Conservation (phyloP, 2,113 vertebrate species). For the Urocynchramus pylzowi region DNA sequence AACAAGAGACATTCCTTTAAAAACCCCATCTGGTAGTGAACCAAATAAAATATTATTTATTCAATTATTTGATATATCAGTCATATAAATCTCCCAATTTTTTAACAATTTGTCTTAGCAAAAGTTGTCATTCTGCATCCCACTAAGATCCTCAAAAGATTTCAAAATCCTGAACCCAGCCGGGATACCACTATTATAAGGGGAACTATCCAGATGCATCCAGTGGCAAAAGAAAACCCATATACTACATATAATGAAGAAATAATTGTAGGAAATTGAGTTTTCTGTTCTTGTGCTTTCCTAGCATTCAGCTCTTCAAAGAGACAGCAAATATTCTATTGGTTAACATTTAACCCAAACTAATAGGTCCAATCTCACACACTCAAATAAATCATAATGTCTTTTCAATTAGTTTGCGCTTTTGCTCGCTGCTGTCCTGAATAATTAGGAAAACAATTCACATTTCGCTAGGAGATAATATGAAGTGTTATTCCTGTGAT, state of each 20-base stretch:
- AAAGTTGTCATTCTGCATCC: not conserved
- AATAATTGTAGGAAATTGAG: not conserved
- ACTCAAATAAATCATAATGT: slow-evolving; percentile 71
- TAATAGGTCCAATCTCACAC: slow-evolving; percentile 29
- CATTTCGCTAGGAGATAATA: slow-evolving; percentile 71
- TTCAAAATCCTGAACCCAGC: not conserved
- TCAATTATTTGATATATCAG: not conserved
- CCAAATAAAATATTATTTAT: not conserved
- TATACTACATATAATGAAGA: not conserved
- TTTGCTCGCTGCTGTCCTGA: slow-evolving; percentile 72
- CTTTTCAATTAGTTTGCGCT: slow-evolving; percentile 79
- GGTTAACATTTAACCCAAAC: slow-evolving; percentile 66
- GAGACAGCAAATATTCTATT: not conserved
- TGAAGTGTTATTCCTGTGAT: slow-evolving; percentile 78
- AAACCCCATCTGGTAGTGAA: not conserved
- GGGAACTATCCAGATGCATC: not conserved
- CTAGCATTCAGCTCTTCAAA: not conserved
- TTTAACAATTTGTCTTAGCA: not conserved
- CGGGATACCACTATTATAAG: not conserved
- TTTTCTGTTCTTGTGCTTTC: not conserved
- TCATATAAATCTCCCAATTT: not conserved
- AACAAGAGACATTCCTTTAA: not conserved
- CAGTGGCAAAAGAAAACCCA: not conserved
- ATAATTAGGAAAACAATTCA: slow-evolving; percentile 82
- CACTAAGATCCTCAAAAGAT: not conserved